A percentile compares a stretch with the other conserved stretches of the same genome.
These are phyloP conservation scores for Coluber constrictor DNA, from an alignment of 2,797 vertebrate genomes.

Conservation along the genomic window DNA sequence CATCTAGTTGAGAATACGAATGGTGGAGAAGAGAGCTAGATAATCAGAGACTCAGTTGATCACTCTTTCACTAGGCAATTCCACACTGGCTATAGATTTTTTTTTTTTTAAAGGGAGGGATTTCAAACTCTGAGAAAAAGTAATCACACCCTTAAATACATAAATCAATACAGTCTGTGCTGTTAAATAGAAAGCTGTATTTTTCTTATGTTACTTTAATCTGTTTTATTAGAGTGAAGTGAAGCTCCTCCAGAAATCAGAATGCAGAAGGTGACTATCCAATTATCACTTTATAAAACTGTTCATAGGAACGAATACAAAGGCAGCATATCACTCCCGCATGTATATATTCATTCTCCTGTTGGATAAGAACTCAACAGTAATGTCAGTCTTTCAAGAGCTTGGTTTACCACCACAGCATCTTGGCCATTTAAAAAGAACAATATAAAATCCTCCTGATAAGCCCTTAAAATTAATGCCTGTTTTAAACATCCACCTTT, in stretches of 20 bases:
- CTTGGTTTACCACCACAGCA: neutral
- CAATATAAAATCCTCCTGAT: neutral
- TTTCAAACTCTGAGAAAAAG: constrained; percentile 43
- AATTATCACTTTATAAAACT: constrained; percentile 60
- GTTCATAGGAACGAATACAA: constrained; percentile 44
- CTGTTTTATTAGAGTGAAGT: constrained; percentile 46
- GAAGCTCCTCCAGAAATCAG: constrained; percentile 44
- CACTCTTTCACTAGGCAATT: constrained; percentile 49
- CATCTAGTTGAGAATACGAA: constrained; percentile 59
- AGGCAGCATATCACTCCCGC: constrained; percentile 44
- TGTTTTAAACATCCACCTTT: neutral
- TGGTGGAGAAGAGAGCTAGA: constrained; percentile 49
- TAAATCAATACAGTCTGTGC: constrained; percentile 16
- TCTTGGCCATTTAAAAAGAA: constrained; percentile 39
- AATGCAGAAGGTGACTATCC: constrained; percentile 38
- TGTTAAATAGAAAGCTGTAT: constrained; percentile 39
- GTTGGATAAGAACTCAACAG: constrained; percentile 48
- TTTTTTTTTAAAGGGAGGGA: neutral
- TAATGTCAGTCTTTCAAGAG: neutral
- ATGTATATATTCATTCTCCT: constrained; percentile 39
- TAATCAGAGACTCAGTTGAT: constrained; percentile 38
- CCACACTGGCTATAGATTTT: constrained; percentile 19
- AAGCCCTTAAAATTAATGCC: neutral
- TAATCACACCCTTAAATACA: constrained; percentile 52
- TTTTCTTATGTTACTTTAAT: constrained; percentile 35